Base-by-base conservation (phyloP, 2,113 vertebrate genomes). In the Aptenodytes forsteri region DNA sequence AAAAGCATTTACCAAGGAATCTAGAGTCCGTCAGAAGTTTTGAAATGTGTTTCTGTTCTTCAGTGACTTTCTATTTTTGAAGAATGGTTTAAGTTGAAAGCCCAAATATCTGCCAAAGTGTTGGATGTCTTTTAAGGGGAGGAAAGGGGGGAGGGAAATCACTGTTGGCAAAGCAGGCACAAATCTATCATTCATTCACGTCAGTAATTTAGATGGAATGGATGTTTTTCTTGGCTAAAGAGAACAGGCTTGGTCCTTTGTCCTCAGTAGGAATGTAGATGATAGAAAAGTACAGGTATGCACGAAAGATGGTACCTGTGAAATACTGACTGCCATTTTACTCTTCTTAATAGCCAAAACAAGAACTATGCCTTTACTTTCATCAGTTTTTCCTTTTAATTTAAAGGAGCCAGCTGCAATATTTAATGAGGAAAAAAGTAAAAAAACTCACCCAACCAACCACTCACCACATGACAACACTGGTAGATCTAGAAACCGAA, bases 271-370 rank as follows among this genome's bases (percentile, higher is more conserved):
- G 89, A 97, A 95, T 72, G 52, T 2, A 38, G 32, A 71, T 25
- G n/a, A 87, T 83, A 69, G 77, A 92, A 86, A 97, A 96, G 34
- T 83, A 87, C 66, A 93, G 83, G 52, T 87, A 87, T 59, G 61
- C 87, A 84, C 1, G 0, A 58, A 81, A 80, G 47, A 76, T 20
- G 50, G 70, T 58, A 69, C 83, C 78, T 80, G 66, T 66, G 49
- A 85, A 77, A 92, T 55, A 56, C 42, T 73, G 20, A 44, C 40
- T 55, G 84, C 38, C 32, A 62, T 76, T 84, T 77, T n/a, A 44
- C 44, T 82, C 32, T 64, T 86, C 47, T 72, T 22, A 30, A 73
- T 1, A 82, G 46, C 32, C 58, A 44, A 69, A 96, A 52, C 17
- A 69, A 91, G 54, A 92, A 55, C 22, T 82, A 14, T 15, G 38